Evolutionary conservation across 2,888 invertebrate species (phyloP), one percentile per base, ranked within the genome.

Genomic region (Artemia sp.): DNA sequence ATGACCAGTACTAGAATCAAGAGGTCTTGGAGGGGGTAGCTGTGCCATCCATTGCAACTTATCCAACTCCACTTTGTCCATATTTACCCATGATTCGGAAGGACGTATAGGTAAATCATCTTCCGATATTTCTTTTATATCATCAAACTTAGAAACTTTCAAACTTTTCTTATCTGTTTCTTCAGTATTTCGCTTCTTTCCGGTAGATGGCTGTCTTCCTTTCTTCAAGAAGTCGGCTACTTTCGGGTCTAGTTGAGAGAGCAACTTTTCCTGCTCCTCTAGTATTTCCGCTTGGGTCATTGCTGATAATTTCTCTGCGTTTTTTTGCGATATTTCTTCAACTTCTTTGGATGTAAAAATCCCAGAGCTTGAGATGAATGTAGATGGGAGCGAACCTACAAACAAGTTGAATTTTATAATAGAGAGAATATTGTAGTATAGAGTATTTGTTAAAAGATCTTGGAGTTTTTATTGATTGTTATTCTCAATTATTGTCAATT

Each of bases 21-120:
- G 66, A 9, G 73, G 70, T n/a, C 82, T 76, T 11, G 78, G 74
- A 72, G 79, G 79, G 0, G 85, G 81, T n/a, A 85, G 78, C 71
- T 86, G 83, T 76, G 86, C 86, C 83, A 91, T 90, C 94, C 95
- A 95, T 75, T 87, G 85, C 19, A 94, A 78, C 78, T 95, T 95
- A 73, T 90, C 88, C 73, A 84, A 83, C 79, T 95, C 95, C 66
- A 92, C 77, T n/a, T 84, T 82, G 77, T 90, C 85, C 84, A 94
- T 94, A 77, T 93, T 84, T 1, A 92, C 77, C 90, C 91, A 93
- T 7, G 68, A 24, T 24, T 51, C 52, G 12, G 12, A 68, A 53
- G 68, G 69, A 11, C 72, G 52, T n/a, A 74, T 24, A 77, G 72
- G 71, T 75, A 73, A 70, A 75, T 74, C 14, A 75, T 75, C 78